These are phyloP conservation scores for Oeneis ivallda DNA, from an alignment of 2,888 invertebrate species.

Conservation along the genomic window DNA sequence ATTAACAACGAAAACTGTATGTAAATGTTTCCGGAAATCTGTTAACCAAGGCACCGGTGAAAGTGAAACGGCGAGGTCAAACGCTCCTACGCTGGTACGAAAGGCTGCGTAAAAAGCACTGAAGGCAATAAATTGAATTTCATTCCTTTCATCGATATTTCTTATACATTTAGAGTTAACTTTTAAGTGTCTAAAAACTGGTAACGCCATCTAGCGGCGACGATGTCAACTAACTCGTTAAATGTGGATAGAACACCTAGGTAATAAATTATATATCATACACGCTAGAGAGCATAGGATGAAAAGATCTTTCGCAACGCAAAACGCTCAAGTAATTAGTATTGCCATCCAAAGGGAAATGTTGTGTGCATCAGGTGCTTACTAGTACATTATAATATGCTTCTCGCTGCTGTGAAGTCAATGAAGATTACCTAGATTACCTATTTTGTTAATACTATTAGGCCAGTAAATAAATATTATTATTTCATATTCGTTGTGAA, in stretches of 20 bases:
- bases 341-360: no score
- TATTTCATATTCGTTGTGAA: no score
- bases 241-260: not conserved
- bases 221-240: not conserved
- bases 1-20: slow-evolving; percentile 56
- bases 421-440: no score
- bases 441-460: no score
- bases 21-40: slow-evolving; percentile 64
- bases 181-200: slow-evolving; percentile 35
- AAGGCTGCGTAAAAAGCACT: slow-evolving; percentile 38
- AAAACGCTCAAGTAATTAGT: no score
- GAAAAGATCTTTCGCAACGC: no score
- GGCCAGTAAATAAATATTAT: no score
- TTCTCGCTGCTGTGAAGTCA: no score
- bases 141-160: slow-evolving; percentile 26
- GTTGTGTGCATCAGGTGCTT: no score
- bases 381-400: no score
- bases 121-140: slow-evolving; percentile 43
- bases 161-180: slow-evolving; percentile 53
- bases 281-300: slow-evolving; percentile 24
- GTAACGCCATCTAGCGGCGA: slow-evolving; percentile 43
- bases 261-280: not conserved
- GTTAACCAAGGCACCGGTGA: slow-evolving; percentile 64
- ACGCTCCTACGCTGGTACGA: slow-evolving; percentile 28
- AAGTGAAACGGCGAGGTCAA: slow-evolving; percentile 64